phyloP scores from a whole-genome alignment of 2,797 vertebrate species.

The Acropternis orthonyx region DNA sequence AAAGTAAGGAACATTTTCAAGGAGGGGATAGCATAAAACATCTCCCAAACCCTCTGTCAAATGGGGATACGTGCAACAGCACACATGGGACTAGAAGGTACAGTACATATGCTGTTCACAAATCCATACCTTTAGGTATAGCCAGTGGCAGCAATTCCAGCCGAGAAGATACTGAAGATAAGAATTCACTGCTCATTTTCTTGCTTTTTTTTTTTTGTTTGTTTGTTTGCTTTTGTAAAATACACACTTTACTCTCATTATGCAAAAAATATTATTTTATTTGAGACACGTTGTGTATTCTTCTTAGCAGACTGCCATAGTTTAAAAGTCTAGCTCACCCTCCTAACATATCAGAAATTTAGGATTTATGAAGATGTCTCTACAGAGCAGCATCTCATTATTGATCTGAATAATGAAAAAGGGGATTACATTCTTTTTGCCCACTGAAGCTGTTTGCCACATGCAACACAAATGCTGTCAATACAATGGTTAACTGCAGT shows the following conservation, averaged over 20 bases:
- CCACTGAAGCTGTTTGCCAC: not conserved
- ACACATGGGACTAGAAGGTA: not conserved
- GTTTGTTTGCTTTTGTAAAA: not conserved
- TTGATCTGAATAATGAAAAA: not conserved
- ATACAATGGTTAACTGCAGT: not conserved
- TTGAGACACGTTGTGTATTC: not conserved
- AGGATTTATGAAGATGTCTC: not conserved
- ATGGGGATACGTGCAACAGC: not conserved
- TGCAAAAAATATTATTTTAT: not conserved
- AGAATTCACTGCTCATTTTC: not conserved
- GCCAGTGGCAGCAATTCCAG: not conserved
- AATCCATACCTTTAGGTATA: not conserved
- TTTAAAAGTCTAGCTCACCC: not conserved
- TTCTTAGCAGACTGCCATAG: not conserved
- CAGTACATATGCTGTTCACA: not conserved
- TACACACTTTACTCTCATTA: not conserved
- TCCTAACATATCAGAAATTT: not conserved
- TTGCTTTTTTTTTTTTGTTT: not conserved
- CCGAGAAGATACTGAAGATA: not conserved
- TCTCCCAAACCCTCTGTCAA: not conserved
- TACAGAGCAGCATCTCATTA: not conserved
- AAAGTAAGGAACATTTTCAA: not conserved
- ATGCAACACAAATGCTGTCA: not conserved
- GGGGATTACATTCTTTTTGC: not conserved
- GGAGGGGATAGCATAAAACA: fast-evolving